Evolutionary conservation across 37 sponge, comb jelly and placozoan genomes (phyloP).

Genomic region (Cliona cf. orientalis): DNA sequence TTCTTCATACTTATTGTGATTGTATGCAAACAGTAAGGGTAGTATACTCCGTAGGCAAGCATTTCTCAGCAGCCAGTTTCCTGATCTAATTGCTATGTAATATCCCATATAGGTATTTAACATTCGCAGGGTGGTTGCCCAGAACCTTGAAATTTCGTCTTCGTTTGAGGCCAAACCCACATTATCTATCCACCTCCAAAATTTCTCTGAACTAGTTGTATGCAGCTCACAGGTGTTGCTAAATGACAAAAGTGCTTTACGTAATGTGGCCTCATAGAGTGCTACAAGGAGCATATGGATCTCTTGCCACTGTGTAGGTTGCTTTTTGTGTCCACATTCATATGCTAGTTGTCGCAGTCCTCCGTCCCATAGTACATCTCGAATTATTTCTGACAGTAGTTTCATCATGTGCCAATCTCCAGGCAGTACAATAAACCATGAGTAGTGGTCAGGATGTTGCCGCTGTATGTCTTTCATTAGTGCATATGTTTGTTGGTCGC

Average conservation of each 20-base stretch:
- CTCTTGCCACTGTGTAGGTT: constrained; percentile 10
- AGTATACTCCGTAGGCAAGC: neutral
- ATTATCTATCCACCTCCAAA: neutral
- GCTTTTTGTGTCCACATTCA: neutral
- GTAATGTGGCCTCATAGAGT: neutral
- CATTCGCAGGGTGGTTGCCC: neutral
- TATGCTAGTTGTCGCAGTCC: neutral
- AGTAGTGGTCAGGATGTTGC: neutral
- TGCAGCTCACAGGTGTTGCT: neutral
- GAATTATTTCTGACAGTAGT: constrained; percentile 2
- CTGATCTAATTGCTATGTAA: constrained; percentile 3
- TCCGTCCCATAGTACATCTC: constrained; percentile 12
- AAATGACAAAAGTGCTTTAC: neutral
- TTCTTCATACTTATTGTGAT: neutral
- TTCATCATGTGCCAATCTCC: constrained; percentile 18
- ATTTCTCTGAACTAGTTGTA: neutral
- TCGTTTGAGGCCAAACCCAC: neutral
- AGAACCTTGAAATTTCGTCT: constrained; percentile 14
- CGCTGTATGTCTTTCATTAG: neutral
- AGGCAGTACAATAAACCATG: neutral
- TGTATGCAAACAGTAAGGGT: neutral
- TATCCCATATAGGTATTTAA: constrained; percentile 6
- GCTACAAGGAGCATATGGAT: constrained; percentile 11
- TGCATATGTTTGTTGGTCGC: constrained; percentile 11
- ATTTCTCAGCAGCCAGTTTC: neutral